Conservation (phyloP, 2,888 invertebrate genomes). For the Latrodectus elegans region DNA sequence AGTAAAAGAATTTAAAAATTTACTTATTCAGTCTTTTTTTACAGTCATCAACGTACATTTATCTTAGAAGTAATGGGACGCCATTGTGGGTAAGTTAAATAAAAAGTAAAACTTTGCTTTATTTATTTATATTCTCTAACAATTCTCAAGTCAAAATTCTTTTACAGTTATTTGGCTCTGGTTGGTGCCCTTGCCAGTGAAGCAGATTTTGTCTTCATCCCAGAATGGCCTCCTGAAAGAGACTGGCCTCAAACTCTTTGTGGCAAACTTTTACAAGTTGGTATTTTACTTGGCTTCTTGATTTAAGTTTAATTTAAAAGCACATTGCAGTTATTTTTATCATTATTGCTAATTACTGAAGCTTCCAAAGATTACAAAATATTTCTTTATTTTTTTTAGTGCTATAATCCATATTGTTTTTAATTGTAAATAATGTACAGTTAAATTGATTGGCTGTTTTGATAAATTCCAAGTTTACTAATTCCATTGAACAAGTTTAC, state of each 20-base stretch:
- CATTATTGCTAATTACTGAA: too few relatives aligned
- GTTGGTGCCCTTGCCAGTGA: constrained; percentile 78
- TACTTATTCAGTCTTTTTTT: constrained; percentile 47
- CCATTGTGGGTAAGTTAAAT: constrained; percentile 77
- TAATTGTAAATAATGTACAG: too few relatives aligned
- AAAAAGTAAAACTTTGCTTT: background rate
- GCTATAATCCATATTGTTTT: too few relatives aligned
- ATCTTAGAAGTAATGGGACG: constrained; percentile 79
- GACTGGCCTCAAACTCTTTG: constrained; percentile 78
- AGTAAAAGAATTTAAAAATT: too few relatives aligned
- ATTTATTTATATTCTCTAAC: background rate
- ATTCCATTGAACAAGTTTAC: too few relatives aligned
- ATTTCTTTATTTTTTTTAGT: too few relatives aligned
- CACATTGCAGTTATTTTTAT: background rate
- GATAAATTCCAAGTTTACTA: too few relatives aligned
- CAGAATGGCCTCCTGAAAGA: constrained; percentile 78
- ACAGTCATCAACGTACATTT: constrained; percentile 78
- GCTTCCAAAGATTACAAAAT: too few relatives aligned
- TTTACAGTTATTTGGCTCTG: constrained; percentile 77
- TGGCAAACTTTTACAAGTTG: constrained; percentile 75
- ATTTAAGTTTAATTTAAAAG: background rate
- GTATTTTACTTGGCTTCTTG: constrained; percentile 22
- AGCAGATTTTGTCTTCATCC: constrained; percentile 79
- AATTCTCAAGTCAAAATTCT: background rate
- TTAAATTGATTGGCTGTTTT: too few relatives aligned